Evolutionary conservation across 2,797 vertebrate species (phyloP).

Genomic region (Mionectes olivaceus): DNA sequence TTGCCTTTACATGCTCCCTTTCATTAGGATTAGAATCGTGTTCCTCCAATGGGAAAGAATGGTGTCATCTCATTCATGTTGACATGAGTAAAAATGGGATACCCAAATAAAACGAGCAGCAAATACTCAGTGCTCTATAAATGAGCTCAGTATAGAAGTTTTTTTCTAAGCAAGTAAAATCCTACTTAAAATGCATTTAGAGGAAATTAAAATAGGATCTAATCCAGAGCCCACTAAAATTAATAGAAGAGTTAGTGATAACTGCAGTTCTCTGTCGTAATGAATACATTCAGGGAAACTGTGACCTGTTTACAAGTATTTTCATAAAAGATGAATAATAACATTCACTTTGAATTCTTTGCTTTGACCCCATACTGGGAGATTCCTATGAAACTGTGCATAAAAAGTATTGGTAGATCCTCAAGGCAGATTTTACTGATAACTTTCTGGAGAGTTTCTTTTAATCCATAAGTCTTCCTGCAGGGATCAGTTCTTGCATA

Average conservation of each 20-base stretch:
- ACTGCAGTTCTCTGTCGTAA: neutral
- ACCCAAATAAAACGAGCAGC: neutral
- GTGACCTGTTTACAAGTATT: neutral
- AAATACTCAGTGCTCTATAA: neutral
- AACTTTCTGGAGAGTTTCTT: neutral
- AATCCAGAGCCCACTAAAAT: neutral
- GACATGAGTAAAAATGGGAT: neutral
- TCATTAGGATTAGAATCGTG: accelerated
- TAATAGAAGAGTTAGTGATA: neutral
- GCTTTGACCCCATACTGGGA: neutral
- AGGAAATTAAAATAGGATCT: slow-evolving; percentile 18
- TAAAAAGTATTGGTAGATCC: neutral
- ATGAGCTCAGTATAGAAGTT: neutral
- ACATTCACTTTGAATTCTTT: neutral
- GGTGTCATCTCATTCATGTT: neutral
- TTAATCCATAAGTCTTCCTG: neutral
- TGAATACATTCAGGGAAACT: neutral
- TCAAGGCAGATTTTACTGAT: neutral
- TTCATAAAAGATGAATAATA: neutral
- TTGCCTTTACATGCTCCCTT: neutral
- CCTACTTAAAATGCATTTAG: slow-evolving; percentile 23
- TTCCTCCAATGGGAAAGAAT: neutral
- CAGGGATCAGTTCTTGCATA: neutral
- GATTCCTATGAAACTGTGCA: neutral
- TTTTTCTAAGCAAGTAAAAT: neutral